A percentile compares a stretch with the other conserved stretches of the same genome.
Conservation (phyloP, 2,797 vertebrate genomes). For the Chrysocyon brachyurus region DNA sequence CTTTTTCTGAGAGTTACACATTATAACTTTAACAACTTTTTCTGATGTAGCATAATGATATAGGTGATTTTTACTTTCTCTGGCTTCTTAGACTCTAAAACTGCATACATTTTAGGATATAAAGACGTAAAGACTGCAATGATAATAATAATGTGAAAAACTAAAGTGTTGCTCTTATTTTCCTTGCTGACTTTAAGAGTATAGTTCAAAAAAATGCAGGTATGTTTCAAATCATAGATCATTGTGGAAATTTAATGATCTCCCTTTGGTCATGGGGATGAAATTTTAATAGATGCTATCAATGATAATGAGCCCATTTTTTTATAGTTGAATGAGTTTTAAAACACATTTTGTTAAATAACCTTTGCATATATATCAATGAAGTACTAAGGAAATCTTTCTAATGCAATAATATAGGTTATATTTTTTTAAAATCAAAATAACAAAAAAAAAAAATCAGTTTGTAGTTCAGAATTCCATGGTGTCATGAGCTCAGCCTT, state of each 20-base stretch:
- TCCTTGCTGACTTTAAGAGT: neutral
- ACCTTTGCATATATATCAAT: neutral
- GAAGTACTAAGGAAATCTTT: constrained; percentile 37
- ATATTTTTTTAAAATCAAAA: neutral
- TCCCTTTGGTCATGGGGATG: constrained; percentile 9
- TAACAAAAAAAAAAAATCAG: neutral
- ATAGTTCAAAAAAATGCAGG: neutral
- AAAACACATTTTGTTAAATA: constrained; percentile 50
- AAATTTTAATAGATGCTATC: constrained; percentile 41
- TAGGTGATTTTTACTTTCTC: neutral
- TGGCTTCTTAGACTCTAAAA: neutral
- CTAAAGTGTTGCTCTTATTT: neutral
- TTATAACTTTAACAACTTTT: neutral
- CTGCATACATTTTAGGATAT: neutral
- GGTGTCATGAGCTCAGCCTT: neutral
- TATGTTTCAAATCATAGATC: neutral
- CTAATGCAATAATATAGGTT: neutral
- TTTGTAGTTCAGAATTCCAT: neutral
- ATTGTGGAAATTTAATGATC: constrained; percentile 3
- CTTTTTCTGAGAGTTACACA: neutral
- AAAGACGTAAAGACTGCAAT: neutral
- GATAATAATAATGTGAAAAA: constrained; percentile 25
- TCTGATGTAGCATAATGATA: neutral
- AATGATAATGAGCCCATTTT: constrained; percentile 38
- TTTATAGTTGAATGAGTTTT: constrained; percentile 48